Conservation (phyloP, 2,797 vertebrate species). For the Coluber constrictor region DNA sequence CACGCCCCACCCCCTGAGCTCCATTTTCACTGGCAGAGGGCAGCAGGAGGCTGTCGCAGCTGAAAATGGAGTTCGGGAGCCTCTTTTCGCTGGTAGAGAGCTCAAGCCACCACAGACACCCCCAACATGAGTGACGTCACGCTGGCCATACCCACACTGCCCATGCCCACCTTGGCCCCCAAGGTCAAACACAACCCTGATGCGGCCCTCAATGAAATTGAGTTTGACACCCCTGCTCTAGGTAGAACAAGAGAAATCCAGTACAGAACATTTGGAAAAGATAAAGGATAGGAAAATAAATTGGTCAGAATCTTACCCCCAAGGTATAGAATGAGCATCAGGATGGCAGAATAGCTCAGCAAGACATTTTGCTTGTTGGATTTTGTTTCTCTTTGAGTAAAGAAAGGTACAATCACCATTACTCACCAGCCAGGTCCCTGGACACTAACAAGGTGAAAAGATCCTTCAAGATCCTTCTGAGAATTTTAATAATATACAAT, state of each 20-base stretch:
- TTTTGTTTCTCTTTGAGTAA: neutral
- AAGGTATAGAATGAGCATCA: neutral
- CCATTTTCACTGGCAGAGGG: too few species aligned
- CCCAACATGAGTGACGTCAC: too few species aligned
- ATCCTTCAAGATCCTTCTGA: conserved; percentile 13
- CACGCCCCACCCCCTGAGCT: too few species aligned
- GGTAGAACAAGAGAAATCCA: neutral
- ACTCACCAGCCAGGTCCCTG: neutral
- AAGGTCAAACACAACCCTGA: too few species aligned
- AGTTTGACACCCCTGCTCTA: too few species aligned
- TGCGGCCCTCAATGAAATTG: too few species aligned
- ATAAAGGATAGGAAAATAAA: neutral
- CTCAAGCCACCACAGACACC: too few species aligned
- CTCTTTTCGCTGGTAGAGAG: too few species aligned
- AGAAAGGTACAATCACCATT: neutral
- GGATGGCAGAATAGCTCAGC: neutral
- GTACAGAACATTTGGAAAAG: neutral
- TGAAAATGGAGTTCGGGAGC: too few species aligned
- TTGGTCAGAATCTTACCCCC: neutral
- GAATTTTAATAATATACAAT: conserved; percentile 32
- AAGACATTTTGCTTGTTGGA: neutral
- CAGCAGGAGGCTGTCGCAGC: too few species aligned
- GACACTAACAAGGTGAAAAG: neutral
- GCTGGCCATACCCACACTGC: too few species aligned
- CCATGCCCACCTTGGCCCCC: too few species aligned